These are phyloP conservation scores for Pseudopodoces humilis DNA, from an alignment of 2,113 vertebrate genomes.

Conservation along the genomic window DNA sequence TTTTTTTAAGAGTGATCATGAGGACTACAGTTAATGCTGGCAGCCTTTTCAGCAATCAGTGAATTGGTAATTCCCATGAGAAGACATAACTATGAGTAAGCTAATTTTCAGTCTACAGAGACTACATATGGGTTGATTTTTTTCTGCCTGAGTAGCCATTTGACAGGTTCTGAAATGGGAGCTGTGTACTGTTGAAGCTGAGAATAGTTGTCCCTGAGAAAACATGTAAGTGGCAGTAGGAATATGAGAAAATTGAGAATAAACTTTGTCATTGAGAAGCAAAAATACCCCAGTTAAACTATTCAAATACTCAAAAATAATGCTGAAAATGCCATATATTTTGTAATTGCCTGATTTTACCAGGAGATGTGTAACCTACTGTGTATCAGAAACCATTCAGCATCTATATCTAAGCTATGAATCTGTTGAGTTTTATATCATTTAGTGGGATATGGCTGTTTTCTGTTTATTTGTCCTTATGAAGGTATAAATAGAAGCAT, in stretches of 20 bases:
- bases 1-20: neutral
- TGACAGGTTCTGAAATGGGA: neutral
- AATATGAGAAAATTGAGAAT: neutral
- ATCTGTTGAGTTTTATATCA: neutral
- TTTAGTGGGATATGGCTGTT: neutral
- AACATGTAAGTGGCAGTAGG: neutral
- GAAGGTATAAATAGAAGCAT: neutral
- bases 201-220: neutral
- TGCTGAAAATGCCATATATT: neutral
- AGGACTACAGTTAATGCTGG: neutral
- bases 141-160: neutral
- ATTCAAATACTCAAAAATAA: neutral
- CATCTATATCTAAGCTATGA: neutral
- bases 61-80: neutral
- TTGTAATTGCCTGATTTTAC: neutral
- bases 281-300: neutral
- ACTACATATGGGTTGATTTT: neutral
- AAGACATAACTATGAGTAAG: neutral
- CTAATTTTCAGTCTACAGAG: neutral
- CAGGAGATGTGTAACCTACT: neutral
- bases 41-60: neutral
- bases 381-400: neutral
- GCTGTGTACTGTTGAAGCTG: neutral
- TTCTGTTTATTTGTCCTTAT: neutral
- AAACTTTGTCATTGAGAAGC: neutral